Conservation (phyloP, 2,113 vertebrate genomes). For the Aphelocoma coerulescens region DNA sequence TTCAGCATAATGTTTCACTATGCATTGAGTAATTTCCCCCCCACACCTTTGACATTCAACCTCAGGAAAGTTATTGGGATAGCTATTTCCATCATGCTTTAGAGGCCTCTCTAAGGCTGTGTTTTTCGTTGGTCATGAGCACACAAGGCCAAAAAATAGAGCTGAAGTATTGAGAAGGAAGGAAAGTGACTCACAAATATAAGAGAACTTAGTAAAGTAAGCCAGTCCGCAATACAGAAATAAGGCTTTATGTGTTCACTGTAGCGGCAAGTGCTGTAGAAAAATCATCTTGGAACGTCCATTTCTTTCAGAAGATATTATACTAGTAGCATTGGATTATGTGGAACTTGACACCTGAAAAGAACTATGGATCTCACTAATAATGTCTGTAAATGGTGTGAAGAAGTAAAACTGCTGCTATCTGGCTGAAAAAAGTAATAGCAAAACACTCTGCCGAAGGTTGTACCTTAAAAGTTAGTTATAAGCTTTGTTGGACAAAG, state of each 20-base stretch:
- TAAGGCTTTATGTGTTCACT: not conserved
- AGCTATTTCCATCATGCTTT: not conserved
- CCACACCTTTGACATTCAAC: not conserved
- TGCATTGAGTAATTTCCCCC: not conserved
- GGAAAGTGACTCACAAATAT: not conserved
- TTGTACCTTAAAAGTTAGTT: not conserved
- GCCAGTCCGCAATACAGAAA: not conserved
- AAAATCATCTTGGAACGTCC: not conserved
- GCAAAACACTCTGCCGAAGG: not conserved
- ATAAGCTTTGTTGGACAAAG: not conserved
- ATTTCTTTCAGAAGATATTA: not conserved
- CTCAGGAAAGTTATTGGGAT: not conserved
- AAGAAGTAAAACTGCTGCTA: not conserved
- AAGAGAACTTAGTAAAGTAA: not conserved
- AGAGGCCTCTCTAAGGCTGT: not conserved
- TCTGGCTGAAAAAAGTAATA: not conserved
- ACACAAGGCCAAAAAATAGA: not conserved
- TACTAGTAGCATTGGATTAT: not conserved
- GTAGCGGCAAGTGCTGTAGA: not conserved
- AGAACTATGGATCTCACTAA: not conserved
- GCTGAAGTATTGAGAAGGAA: not conserved
- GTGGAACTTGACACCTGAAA: not conserved
- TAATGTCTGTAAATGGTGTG: not conserved
- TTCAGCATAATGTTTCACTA: not conserved
- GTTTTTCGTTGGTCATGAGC: not conserved